Base-by-base conservation (phyloP, 2,888 invertebrate species). In the Tenthredo amoena region DNA sequence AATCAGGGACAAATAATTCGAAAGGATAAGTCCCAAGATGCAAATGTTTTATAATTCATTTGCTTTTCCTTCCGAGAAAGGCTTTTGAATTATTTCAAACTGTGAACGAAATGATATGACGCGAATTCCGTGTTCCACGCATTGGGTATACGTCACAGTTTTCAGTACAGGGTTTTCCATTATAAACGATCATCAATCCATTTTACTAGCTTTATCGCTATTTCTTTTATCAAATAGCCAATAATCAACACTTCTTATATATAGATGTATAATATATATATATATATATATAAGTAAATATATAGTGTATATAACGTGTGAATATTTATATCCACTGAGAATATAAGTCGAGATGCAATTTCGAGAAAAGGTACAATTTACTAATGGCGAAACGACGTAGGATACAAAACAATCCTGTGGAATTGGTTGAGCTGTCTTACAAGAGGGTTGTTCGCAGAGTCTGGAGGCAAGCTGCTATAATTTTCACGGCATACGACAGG, bases 81-180 rank as follows among this genome's bases (percentile, higher is more conserved):
- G 26, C 43, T 71, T 71, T 40, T 74, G 43, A 12, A 74, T 74
- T 43, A 47, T 26, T 74, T 47, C 47, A 40, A 47, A n/a, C 71
- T 71, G 37, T 71, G 71, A n/a, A 71, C 18, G 71, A 6, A 71
- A 9, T 37, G 37, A 71, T 15, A 47, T n/a, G 71, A n/a, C 7
- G 71, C 7, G 2, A 7, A 26, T 37, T 21, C 71, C 2, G 71
- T 37, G 12, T 71, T 76, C 47, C 9, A 18, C 18, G 26, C 26
- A 26, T 34, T 9, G 26, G 65, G 26, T 18, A 31, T 34, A 40
- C 18, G 37, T 71, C 43, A 76, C 76, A 76, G 47, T 47, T 47
- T 76, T 47, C 43, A 47, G 43, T 47, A 76, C 76, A 76, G 76
- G 76, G 76, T 76, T 43, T 12, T 76, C 43, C 47, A 31, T 47